Evolutionary conservation across 2,888 invertebrate genomes (phyloP).

Genomic region (Acanthosepion esculentum): DNA sequence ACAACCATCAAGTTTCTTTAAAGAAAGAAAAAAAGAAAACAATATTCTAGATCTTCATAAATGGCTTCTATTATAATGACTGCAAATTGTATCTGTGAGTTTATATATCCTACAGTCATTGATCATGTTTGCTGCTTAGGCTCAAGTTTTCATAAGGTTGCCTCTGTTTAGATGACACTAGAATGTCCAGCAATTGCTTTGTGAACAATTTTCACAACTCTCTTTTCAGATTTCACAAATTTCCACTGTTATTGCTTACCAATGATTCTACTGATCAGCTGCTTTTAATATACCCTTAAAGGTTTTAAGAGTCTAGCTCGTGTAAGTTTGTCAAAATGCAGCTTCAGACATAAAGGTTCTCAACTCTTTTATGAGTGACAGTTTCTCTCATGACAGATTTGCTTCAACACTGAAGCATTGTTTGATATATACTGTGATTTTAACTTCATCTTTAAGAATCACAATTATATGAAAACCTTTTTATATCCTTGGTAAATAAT

Average conservation of each 20-base stretch:
- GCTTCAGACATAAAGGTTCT: neutral
- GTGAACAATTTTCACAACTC: too few species aligned
- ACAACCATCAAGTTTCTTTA: neutral
- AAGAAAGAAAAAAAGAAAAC: neutral
- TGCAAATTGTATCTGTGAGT: neutral
- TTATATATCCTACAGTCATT: neutral
- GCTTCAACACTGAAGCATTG: neutral
- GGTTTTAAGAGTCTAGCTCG: neutral
- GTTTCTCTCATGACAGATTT: neutral
- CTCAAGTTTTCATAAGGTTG: neutral
- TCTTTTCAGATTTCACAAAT: neutral
- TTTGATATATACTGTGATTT: too few species aligned
- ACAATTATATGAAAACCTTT: too few species aligned
- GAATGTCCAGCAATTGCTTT: neutral
- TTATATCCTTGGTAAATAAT: too few species aligned
- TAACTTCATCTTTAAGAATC: too few species aligned
- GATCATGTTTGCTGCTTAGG: neutral
- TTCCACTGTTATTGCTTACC: neutral
- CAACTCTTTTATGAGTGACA: neutral
- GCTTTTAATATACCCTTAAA: neutral
- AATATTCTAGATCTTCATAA: neutral
- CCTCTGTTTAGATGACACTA: neutral
- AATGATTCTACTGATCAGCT: neutral
- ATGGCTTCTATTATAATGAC: slow-evolving; percentile 38
- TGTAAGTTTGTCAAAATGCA: neutral